A percentile compares a stretch with the other conserved stretches of the same genome.
Evolutionary conservation across 1,140 invertebrate species (phyloP).

Genomic region (Eciton burchellii): DNA sequence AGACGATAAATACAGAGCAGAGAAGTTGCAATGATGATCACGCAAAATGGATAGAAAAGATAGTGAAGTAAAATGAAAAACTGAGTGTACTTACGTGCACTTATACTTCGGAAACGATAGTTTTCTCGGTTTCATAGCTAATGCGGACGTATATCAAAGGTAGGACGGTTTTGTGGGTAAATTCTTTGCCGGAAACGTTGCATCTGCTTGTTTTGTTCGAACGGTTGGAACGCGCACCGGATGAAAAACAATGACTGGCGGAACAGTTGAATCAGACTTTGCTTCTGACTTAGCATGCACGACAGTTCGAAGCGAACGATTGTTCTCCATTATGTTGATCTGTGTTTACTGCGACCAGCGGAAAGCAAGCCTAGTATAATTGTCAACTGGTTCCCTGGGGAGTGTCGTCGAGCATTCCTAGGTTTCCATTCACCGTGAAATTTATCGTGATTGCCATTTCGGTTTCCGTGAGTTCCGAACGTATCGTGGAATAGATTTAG

Average conservation of each 20-base stretch:
- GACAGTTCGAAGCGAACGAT: conserved; percentile 61
- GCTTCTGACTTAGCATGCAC: conserved; percentile 45
- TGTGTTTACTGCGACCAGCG: conserved; percentile 71
- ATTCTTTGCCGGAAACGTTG: conserved; percentile 2
- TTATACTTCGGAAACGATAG: neutral
- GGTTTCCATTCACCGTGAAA: conserved; percentile 36
- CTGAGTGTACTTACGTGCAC: neutral
- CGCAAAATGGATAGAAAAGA: neutral
- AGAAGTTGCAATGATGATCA: neutral
- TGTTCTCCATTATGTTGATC: conserved; percentile 75
- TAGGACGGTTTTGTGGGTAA: neutral
- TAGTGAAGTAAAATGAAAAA: neutral
- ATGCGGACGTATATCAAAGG: neutral
- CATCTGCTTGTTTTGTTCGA: neutral
- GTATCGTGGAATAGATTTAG: conserved; percentile 9
- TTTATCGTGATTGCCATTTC: conserved; percentile 26
- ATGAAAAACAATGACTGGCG: conserved; percentile 41
- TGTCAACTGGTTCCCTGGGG: conserved; percentile 35
- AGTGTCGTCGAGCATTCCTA: conserved; percentile 36
- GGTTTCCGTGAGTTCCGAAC: conserved; percentile 14
- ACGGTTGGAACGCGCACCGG: neutral
- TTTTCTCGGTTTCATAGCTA: neutral
- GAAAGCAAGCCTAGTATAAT: conserved; percentile 40
- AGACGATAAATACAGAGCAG: neutral
- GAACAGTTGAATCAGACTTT: conserved; percentile 42